Conservation (phyloP, 2,888 invertebrate genomes). For the Rhimphoctona megacephalus region DNA sequence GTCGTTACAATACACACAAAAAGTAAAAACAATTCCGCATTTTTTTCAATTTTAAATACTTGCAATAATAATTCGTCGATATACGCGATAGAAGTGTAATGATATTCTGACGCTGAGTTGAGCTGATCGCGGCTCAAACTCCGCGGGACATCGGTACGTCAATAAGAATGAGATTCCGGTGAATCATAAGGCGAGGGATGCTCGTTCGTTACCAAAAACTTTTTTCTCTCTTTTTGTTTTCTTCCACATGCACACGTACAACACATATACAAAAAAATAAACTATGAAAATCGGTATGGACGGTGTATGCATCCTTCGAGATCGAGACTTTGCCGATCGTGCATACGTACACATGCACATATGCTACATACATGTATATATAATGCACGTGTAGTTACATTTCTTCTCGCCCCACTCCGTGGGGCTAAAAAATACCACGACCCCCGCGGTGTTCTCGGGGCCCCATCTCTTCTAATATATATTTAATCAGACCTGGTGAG, state of each 20-base stretch:
- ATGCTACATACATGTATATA: constrained; percentile 1
- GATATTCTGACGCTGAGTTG: constrained; percentile 61
- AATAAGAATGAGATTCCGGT: constrained; percentile 75
- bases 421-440: constrained; percentile 82
- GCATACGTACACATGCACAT: constrained; percentile 7
- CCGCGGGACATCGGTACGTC: constrained; percentile 73
- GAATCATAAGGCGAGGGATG: constrained; percentile 75
- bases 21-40: background rate
- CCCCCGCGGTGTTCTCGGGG: constrained; percentile 78
- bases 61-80: background rate
- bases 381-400: constrained; percentile 38
- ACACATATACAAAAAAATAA: background rate
- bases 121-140: constrained; percentile 66
- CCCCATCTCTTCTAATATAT: constrained; percentile 81
- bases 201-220: constrained; percentile 72
- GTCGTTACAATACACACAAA: no score
- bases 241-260: background rate
- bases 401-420: constrained; percentile 72
- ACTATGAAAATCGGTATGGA: constrained; percentile 3
- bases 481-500: constrained; percentile 82
- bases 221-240: constrained; percentile 3
- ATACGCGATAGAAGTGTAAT: constrained; percentile 31
- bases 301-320: constrained; percentile 76
- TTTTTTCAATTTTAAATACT: background rate
- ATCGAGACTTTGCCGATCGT: constrained; percentile 43